Evolutionary conservation across 2,888 invertebrate genomes (phyloP).

Genomic region (Cephus sareptanus): DNA sequence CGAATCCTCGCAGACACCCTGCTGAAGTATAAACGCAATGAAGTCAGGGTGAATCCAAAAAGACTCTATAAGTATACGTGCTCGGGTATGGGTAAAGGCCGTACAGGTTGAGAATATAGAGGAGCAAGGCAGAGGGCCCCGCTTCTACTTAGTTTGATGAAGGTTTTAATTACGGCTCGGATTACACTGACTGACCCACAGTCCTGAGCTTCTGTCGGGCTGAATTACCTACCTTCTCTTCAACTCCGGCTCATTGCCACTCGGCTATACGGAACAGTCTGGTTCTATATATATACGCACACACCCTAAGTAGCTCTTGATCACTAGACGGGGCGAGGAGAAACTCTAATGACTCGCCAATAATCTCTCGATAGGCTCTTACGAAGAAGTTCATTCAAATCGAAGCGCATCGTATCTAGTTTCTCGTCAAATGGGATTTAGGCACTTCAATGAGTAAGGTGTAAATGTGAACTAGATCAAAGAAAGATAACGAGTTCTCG

Average conservation of each 20-base stretch:
- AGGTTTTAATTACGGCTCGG: slow-evolving; percentile 31
- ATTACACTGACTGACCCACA: slow-evolving; percentile 30
- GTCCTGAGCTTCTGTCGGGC: slow-evolving; percentile 14
- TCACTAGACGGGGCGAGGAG: neutral
- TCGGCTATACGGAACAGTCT: slow-evolving; percentile 22
- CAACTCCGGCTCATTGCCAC: slow-evolving; percentile 27
- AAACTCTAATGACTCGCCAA: slow-evolving; percentile 1
- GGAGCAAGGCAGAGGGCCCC: neutral
- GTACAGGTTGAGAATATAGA: neutral
- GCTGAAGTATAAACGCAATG: neutral
- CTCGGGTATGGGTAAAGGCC: neutral
- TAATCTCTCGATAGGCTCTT: slow-evolving; percentile 5
- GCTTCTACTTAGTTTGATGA: slow-evolving; percentile 33
- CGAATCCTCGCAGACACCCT: neutral
- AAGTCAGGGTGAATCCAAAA: neutral
- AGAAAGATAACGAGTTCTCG: neutral
- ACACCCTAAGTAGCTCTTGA: neutral
- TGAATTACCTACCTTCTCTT: slow-evolving; percentile 26
- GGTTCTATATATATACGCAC: slow-evolving; percentile 1
- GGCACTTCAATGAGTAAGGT: neutral
- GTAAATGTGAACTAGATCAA: neutral
- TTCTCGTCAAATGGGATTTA: neutral
- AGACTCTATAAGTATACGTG: neutral
- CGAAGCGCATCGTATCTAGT: neutral
- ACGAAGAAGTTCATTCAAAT: neutral